Base-by-base conservation (phyloP, 1,140 invertebrate species). In the Drosophila nikananu region DNA sequence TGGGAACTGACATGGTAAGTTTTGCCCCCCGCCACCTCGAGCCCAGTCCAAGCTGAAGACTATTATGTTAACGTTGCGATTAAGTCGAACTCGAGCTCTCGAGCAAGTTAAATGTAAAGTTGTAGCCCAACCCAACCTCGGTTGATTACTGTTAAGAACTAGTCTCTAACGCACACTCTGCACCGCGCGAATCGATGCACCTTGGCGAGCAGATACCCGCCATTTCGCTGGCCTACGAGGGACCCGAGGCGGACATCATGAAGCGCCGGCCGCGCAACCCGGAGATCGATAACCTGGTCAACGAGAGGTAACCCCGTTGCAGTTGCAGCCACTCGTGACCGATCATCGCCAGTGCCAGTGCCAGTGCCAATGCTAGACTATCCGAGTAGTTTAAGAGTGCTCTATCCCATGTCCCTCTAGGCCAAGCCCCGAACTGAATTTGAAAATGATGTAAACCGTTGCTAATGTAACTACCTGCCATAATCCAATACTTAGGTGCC, bases 1-100 rank as follows among this genome's bases (percentile, higher is more conserved):
- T 99, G 93, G 99, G 99, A 96, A 99, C 99, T 92, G 99, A 99
- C 96, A 99, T 99, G 98, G 98, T 97, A 96, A 97, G 96, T 95
- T 55, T 42, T 58, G 57, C 52, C 81, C 52, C 81, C 81, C 81
- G 25, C n/a, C 12, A 30, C 25, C 54, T 23, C 13, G 6, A 23
- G 15, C 48, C 25, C 15, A 54, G 54, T 35, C 41, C 42, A 30
- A 25, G 12, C 35, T 49, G 21, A 70, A 68, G 70, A 39, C n/a
- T 32, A 73, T 39, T 57, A 72, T 65, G 19, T 58, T 79, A 67
- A 89, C 19, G 57, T 66, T 83, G 63, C 54, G 19, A 46, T 66
- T 92, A 81, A 92, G 77, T 74, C 55, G 61, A 63, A 46, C 42
- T 54, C 52, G 73, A 75, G 72, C 75, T 76, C 39, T 54, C 52